Base-by-base conservation (phyloP, 1,140 invertebrate species). In the Listronotus oregonensis region DNA sequence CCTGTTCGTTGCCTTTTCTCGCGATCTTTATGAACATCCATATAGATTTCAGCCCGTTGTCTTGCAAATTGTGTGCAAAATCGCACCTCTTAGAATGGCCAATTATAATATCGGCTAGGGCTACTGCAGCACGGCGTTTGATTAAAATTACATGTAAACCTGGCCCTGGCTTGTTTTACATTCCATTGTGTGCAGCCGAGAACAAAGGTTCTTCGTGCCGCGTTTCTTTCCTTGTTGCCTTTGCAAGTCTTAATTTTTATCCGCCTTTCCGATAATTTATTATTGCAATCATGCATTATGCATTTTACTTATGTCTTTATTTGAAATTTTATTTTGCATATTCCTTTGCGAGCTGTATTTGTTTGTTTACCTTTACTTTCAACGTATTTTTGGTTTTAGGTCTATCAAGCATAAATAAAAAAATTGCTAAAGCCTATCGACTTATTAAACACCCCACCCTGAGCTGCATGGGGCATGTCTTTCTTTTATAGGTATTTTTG, bases 131-230 rank as follows among this genome's bases (percentile, higher is more conserved):
- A 68, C 66, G 72, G 68, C 61, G 62, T 75, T 75, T 77, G 73
- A 75, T 75, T 76, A 76, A 76, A 76, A 75, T 75, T 75, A 73
- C 73, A 76, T 76, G 75, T 76, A 76, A 76, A 76, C 73, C 71
- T 60, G 70, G 69, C 71, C 70, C 69, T 70, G 51, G 74, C 74
- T 78, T 78, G 76, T 78, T 78, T 78, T 77, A 78, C 76, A 78
- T 77, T 77, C 76, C 73, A 78, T 78, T 78, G 76, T 78, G 74
- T 74, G 69, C 70, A 71, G 67, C 68, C 67, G 68, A 74, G 73
- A 76, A 78, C 74, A 78, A 78, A 75, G 75, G 70, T 64, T 73
- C 72, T 72, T 75, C 76, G 75, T 75, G 75, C 71, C 66, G 74
- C 73, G 66, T 73, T 74, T 74, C 74, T 73, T 72, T 71, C 55